Conservation (phyloP, 2,888 invertebrate genomes). For the Tetranychus truncatus region DNA sequence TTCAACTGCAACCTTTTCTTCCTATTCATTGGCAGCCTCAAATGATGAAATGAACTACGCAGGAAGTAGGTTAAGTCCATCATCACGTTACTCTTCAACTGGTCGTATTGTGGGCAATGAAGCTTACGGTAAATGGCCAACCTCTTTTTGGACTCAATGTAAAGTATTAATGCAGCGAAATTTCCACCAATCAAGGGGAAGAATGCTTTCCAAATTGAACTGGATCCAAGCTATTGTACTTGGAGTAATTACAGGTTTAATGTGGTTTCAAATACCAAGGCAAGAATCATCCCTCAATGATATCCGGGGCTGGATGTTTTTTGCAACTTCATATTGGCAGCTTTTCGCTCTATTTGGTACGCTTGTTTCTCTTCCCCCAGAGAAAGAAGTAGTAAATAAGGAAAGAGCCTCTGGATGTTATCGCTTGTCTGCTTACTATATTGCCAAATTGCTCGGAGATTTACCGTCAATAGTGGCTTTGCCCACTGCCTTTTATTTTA, state of each 20-base stretch:
- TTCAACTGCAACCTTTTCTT: constrained; percentile 22
- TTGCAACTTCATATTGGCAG: constrained; percentile 53
- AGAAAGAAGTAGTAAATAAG: constrained; percentile 58
- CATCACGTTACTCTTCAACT: constrained; percentile 10
- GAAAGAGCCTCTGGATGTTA: constrained; percentile 59
- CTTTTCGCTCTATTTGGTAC: constrained; percentile 58
- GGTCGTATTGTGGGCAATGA: neutral
- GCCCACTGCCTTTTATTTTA: constrained; percentile 54
- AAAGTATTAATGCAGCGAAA: constrained; percentile 53
- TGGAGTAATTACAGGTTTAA: constrained; percentile 50
- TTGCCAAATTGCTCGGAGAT: constrained; percentile 63
- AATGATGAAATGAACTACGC: constrained; percentile 6
- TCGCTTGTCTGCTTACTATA: constrained; percentile 55
- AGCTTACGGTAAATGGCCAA: constrained; percentile 42
- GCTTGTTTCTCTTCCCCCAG: constrained; percentile 56
- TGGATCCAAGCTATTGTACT: constrained; percentile 55
- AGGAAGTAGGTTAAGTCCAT: neutral
- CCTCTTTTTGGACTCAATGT: constrained; percentile 59
- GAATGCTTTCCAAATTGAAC: constrained; percentile 55
- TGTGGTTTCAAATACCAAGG: constrained; percentile 59
- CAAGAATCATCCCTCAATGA: constrained; percentile 54
- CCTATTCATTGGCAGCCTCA: constrained; percentile 15
- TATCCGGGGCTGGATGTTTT: constrained; percentile 47
- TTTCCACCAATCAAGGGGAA: constrained; percentile 52
- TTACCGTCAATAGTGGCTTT: constrained; percentile 52